Evolutionary conservation across 1,140 invertebrate species (phyloP).

Genomic region (Papilio dardanus): DNA sequence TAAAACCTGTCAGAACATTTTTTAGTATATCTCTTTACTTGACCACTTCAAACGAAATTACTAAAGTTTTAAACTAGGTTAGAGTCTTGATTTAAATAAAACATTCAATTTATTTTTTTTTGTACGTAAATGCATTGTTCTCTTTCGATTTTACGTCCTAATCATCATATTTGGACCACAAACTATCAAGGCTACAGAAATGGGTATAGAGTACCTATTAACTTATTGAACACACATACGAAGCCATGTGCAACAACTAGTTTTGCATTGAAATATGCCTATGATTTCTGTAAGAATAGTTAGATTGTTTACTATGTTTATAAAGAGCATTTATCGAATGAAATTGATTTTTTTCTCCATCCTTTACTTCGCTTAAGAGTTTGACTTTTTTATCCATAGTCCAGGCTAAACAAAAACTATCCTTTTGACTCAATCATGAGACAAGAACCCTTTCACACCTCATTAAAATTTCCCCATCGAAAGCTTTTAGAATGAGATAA

Average conservation of each 20-base stretch:
- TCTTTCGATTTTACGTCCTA: neutral
- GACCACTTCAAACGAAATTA: neutral
- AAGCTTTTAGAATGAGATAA: constrained; percentile 45
- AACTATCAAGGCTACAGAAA: neutral
- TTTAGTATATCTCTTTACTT: neutral
- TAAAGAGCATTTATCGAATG: neutral
- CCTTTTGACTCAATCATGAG: constrained; percentile 67
- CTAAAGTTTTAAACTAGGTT: neutral
- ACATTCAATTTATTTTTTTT: neutral
- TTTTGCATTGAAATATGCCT: neutral
- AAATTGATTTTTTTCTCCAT: constrained; percentile 28
- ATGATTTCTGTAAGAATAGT: neutral
- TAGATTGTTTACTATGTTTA: neutral
- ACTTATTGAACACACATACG: neutral
- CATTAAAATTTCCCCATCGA: constrained; percentile 69
- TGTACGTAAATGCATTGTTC: neutral
- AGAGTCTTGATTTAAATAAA: too few relatives aligned
- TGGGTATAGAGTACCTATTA: too few relatives aligned
- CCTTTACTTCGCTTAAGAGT: constrained; percentile 9
- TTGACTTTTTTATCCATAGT: constrained; percentile 42
- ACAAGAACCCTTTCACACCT: constrained; percentile 74
- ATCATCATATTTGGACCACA: neutral
- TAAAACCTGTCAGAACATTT: neutral
- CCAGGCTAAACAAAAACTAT: constrained; percentile 51
- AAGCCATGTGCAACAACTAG: neutral